Percentiles rank a stretch among this genome's conserved stretches.
These are phyloP conservation scores for Leucophora obtusa DNA, from an alignment of 2,888 invertebrate species.

Conservation along the genomic window DNA sequence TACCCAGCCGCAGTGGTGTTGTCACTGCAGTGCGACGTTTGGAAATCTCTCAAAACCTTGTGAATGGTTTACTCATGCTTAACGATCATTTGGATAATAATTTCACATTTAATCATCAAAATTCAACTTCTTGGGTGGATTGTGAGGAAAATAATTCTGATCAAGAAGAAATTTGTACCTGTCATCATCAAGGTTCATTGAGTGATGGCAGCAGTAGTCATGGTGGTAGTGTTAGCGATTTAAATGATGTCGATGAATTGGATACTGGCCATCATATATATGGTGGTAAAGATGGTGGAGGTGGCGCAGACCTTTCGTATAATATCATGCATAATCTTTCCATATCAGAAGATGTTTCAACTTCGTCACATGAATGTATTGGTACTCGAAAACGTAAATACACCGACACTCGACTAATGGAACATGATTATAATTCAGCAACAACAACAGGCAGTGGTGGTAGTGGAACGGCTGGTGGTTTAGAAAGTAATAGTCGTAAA, in stretches of 20 bases:
- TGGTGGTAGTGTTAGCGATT: conserved; percentile 73
- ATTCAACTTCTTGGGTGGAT: conserved; percentile 74
- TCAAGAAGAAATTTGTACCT: conserved; percentile 78
- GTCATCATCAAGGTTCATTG: conserved; percentile 71
- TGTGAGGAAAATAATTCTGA: conserved; percentile 78
- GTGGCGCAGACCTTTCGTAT: conserved; percentile 72
- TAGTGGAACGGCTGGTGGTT: conserved; percentile 52
- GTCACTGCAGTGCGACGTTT: conserved; percentile 39
- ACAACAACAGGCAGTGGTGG: conserved; percentile 64
- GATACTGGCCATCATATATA: conserved; percentile 63
- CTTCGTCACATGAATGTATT: conserved; percentile 51
- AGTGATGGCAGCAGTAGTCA: conserved; percentile 67
- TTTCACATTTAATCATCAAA: conserved; percentile 57
- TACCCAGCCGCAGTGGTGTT: conserved; percentile 51
- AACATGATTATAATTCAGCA: conserved; percentile 69
- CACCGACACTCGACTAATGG: conserved; percentile 74
- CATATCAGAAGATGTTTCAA: conserved; percentile 70
- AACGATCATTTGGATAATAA: conserved; percentile 62
- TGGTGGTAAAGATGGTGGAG: conserved; percentile 63
- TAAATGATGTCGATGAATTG: conserved; percentile 72
- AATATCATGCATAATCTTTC: conserved; percentile 73
- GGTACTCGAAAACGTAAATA: conserved; percentile 77
- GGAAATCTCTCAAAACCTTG: conserved; percentile 60
- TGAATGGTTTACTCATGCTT: conserved; percentile 64
- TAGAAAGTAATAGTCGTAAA: conserved; percentile 73